Base-by-base conservation (phyloP, 2,113 vertebrate genomes). In the Chaetura pelagica region DNA sequence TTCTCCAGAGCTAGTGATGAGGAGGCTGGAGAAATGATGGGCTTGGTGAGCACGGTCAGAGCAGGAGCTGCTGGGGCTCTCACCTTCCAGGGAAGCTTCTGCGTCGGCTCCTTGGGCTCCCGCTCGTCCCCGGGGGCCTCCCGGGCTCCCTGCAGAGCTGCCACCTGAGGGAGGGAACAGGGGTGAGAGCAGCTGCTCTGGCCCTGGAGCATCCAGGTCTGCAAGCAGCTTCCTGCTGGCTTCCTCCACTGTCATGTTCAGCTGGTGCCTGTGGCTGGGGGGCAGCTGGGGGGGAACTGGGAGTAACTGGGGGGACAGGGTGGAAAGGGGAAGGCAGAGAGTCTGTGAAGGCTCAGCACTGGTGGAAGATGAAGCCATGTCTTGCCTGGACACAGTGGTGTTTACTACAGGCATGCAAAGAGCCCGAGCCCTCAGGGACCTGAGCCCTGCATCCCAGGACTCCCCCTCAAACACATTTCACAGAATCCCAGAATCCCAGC, bases 81-180 rank as follows among this genome's bases (percentile, higher is more conserved):
- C 84, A 98, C 98, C 97, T 98, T 98, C 98, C 98, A 98, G 44
- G 97, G 96, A 52, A 91, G 78, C 46, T 98, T 98, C 0, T 94
- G 92, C 0, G 72, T 96, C 8, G 95, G 34, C 22, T 98, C 98
- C 96, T 97, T 94, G 20, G 89, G 80, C 72, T 96, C 95, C 55
- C 95, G 97, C 66, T 96, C 97, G 15, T 98, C 97, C 10, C 90
- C 63, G 0, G 44, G 72, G 22, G 90, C 94, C 49, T 98, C 98
- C 52, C 80, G 93, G 5, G 22, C 12, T 1, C 97, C 97, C 46
- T 98, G 98, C 87, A 98, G 95, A 92, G 93, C 90, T 11, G 96
- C 97, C 77, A 98, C 97, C 98, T 98, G 78, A 23, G 29, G 2
- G 78, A 48, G 7, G 9, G 7, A 74, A 55, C 59, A 48, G 38